Base-by-base conservation (phyloP, 2,797 vertebrate species). In the Sebastes diploproa region DNA sequence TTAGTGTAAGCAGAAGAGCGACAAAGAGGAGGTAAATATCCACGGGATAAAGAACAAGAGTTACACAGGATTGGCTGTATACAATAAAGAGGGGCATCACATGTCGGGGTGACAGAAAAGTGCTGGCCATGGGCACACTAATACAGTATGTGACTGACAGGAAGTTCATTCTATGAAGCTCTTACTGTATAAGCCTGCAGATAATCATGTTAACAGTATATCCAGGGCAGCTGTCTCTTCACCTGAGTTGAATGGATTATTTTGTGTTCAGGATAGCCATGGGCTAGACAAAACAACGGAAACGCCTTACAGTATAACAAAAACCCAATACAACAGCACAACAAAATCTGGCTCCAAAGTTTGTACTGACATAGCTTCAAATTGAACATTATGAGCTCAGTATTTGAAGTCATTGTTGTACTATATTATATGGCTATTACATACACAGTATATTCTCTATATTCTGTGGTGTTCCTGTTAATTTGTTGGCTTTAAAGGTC, bases 1-100 rank as follows among this genome's bases (percentile, higher is more conserved):
- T 77, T 80, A 82, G 69, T 70, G 69, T 72, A 79, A 89, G 82
- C 82, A 77, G 82, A 64, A 82, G 80, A 82, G 62, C 38, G n/a
- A 68, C 46, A 68, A 60, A 69, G 54, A 68, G 81, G 75, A 89
- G 75, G 82, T 78, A 82, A 77, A 81, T 67, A 83, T 82, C 71
- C 63, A 20, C 29, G 4, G 60, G 67, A 62, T 67, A 32, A 72
- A 83, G 38, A 72, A 38, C 6, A 65, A 54, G 58, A 80, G 55
- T 30, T 61, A 12, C 36, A 79, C 11, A 74, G 72, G 23, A 58
- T 66, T 55, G 50, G 36, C 60, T 67, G 73, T 46, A 56, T 12
- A 20, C 32, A 25, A 27, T 4, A 18, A 10, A 75, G 14, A 60
- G 9, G 14, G 5, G 27, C 23, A 5, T 29, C 25, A 50, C 29